Conservation (phyloP, 2,113 vertebrate species). For the Misgurnus anguillicaudatus region DNA sequence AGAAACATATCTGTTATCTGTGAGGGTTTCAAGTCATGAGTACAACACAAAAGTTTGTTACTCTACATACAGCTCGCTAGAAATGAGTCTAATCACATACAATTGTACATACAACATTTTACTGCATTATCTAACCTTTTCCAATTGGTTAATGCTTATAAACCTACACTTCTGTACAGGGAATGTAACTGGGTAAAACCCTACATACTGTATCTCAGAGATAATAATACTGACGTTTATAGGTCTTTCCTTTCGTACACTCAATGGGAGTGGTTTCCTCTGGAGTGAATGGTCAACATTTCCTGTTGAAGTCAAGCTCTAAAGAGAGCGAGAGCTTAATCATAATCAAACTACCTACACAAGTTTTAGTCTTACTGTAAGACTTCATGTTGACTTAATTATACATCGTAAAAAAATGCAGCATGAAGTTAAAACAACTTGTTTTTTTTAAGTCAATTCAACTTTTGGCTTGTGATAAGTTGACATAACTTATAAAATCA, state of each 20-base stretch:
- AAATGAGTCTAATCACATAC: not conserved
- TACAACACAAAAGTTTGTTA: not conserved
- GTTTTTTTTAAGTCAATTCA: no score
- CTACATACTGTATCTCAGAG: constrained; percentile 1
- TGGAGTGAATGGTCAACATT: constrained; percentile 45
- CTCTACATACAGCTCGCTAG: not conserved
- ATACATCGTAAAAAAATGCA: no score
- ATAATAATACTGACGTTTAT: constrained; percentile 38
- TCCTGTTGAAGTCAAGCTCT: constrained; percentile 45
- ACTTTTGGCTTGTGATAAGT: no score
- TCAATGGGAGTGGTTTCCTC: constrained; percentile 55
- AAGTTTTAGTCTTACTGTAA: not conserved
- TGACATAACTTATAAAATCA: no score
- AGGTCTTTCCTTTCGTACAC: constrained; percentile 35
- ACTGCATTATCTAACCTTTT: not conserved
- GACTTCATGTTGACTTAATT: not conserved
- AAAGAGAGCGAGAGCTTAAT: constrained; percentile 5
- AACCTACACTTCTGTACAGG: no score
- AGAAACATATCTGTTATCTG: no score
- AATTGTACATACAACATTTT: not conserved
- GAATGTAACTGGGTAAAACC: not conserved
- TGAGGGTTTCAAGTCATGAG: not conserved
- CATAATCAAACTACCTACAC: constrained; percentile 1
- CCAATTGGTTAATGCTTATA: not conserved
- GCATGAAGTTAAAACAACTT: no score